Base-by-base conservation (phyloP, 2,888 invertebrate species). In the Cephonodes hylas region DNA sequence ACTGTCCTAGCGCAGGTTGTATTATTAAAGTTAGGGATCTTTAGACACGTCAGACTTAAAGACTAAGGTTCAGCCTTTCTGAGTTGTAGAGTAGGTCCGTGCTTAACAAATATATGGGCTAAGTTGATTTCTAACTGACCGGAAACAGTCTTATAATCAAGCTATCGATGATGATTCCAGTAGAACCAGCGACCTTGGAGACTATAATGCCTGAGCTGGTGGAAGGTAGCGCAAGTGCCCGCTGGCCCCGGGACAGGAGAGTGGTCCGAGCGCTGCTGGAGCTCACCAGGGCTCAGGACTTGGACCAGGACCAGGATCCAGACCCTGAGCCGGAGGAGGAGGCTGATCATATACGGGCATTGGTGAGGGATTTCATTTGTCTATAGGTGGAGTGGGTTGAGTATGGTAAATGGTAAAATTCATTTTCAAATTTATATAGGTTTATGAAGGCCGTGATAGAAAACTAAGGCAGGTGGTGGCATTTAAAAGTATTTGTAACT, bases 241-340 rank as follows among this genome's bases (percentile, higher is more conserved):
- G 94, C 56, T 93, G 95, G 83, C 94, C 95, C 2, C 94, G 95
- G 0, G 96, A 96, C 81, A 93, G 94, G 2, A 95, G 95, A 68
- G 95, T 95, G 31, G 81, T 97, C 59, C 94, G 95, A 70, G 89
- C 97, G 31, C 88, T 97, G 27, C 89, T 96, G 57, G 97, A 96
- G 72, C 95, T 97, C 6, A 96, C 18, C 53, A 63, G 96, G 93
- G 23, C 25, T 0, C 27, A 1, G 59, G 95, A 1, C 79, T 69
- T 78, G 0, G 81, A 42, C n/a, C 18, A 1, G 25, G 45, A 59
- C n/a, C 48, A 42, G 7, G 38, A 57, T 3, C 57, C 23, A 13
- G 58, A 23, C 8, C 58, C 34, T 34, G 38, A 38, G 13, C 4
- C 0, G 38, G 38, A 38, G 3, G 38, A 38, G 38, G 38, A 38